Evolutionary conservation across 2,888 invertebrate species (phyloP).

Genomic region (Conops quadrifasciatus): DNA sequence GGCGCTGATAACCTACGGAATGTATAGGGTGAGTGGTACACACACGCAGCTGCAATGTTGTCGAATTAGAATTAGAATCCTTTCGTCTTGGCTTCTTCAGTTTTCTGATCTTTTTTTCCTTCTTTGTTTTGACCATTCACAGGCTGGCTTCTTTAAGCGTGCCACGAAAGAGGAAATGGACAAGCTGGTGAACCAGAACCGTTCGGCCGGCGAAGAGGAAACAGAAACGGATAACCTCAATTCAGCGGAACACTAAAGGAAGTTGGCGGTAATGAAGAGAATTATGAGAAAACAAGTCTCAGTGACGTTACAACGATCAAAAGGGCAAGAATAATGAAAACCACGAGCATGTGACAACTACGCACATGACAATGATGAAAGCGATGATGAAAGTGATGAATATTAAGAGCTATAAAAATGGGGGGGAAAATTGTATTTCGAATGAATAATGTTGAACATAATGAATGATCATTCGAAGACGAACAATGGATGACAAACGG

Average conservation of each 20-base stretch:
- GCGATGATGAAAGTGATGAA: too few relatives aligned
- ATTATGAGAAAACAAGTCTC: too few relatives aligned
- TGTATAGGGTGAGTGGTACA: conserved; percentile 59
- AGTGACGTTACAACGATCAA: too few relatives aligned
- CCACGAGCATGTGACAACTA: too few relatives aligned
- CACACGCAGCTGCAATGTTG: neutral
- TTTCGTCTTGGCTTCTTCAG: neutral
- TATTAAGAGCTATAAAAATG: too few relatives aligned
- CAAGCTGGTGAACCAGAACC: conserved; percentile 58
- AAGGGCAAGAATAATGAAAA: neutral
- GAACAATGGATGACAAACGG: too few relatives aligned
- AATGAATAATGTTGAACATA: too few relatives aligned
- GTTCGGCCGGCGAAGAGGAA: conserved; percentile 54
- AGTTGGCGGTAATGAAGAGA: too few relatives aligned
- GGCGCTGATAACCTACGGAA: conserved; percentile 60
- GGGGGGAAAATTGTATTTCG: too few relatives aligned
- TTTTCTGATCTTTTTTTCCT: neutral
- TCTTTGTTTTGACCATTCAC: too few relatives aligned
- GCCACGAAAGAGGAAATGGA: conserved; percentile 66
- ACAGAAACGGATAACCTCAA: conserved; percentile 57
- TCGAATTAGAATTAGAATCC: neutral
- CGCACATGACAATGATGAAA: too few relatives aligned
- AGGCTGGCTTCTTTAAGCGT: conserved; percentile 68
- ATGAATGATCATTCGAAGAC: too few relatives aligned
- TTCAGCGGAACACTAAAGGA: conserved; percentile 47